phyloP scores from a whole-genome alignment of 2,113 vertebrate genomes.

The Heterocephalus glaber region DNA sequence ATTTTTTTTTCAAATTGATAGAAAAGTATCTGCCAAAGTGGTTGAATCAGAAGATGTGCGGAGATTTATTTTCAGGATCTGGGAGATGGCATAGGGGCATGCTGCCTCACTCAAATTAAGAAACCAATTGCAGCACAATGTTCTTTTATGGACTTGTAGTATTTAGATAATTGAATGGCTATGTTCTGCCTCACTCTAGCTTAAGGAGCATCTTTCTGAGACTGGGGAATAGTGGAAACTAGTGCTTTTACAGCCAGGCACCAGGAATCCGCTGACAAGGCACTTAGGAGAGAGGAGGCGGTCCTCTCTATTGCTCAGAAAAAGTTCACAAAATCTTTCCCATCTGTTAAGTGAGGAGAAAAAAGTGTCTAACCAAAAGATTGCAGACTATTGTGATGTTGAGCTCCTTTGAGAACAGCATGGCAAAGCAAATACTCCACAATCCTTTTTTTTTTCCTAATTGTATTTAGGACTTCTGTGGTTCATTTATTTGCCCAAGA shows the following conservation, averaged over 20 bases:
- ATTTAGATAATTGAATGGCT: conserved; percentile 77
- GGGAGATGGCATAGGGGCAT: neutral
- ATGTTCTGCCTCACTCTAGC: conserved; percentile 72
- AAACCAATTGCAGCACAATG: conserved; percentile 55
- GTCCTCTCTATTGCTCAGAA: neutral
- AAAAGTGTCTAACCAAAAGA: neutral
- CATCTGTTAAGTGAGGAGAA: conserved; percentile 58
- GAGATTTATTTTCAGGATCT: conserved; percentile 55
- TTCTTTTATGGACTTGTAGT: conserved; percentile 74
- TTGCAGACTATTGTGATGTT: conserved; percentile 24
- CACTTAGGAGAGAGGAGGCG: conserved; percentile 8
- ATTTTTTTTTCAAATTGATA: conserved; percentile 64
- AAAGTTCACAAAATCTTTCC: conserved; percentile 63
- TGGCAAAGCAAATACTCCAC: conserved; percentile 24
- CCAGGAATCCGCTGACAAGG: conserved; percentile 75
- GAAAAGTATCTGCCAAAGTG: neutral
- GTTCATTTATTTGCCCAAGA: conserved; percentile 24
- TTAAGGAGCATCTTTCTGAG: conserved; percentile 71
- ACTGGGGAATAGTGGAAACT: conserved; percentile 50
- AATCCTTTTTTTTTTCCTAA: neutral
- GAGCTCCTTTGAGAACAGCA: neutral
- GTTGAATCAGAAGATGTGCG: neutral
- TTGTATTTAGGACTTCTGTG: conserved; percentile 22
- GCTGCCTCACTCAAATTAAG: conserved; percentile 72
- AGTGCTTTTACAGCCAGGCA: conserved; percentile 75